Percentiles rank a stretch among this genome's conserved stretches.
These are phyloP conservation scores for Erebia palarica DNA, from an alignment of 2,888 invertebrate species.

Conservation along the genomic window DNA sequence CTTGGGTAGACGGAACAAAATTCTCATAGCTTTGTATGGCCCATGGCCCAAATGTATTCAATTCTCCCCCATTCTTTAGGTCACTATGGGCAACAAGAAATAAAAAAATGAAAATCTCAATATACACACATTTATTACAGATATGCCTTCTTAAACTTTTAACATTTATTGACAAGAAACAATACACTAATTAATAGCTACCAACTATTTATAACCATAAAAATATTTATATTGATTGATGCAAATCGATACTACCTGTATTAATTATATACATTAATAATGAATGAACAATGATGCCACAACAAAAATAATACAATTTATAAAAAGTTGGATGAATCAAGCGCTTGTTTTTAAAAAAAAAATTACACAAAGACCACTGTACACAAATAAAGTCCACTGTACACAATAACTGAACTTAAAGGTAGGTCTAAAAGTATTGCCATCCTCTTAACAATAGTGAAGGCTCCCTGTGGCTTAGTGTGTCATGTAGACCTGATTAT, in stretches of 20 bases:
- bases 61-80: too few relatives aligned
- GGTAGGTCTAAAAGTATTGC: too few relatives aligned
- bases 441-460: too few relatives aligned
- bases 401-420: background rate
- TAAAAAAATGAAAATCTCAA: constrained; percentile 52
- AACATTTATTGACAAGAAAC: constrained; percentile 73
- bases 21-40: too few relatives aligned
- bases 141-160: constrained; percentile 76
- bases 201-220: constrained; percentile 34
- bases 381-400: background rate
- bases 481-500: background rate
- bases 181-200: constrained; percentile 63
- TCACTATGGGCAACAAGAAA: background rate
- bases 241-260: constrained; percentile 33
- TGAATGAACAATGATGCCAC: constrained; percentile 21
- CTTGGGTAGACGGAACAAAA: too few relatives aligned
- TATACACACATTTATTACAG: constrained; percentile 82
- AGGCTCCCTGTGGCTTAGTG: background rate
- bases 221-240: constrained; percentile 19
- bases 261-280: constrained; percentile 21
- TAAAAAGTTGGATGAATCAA: too few relatives aligned
- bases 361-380: background rate
- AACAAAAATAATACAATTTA: constrained; percentile 1
- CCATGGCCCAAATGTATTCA: too few relatives aligned
- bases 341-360: background rate